Percentiles rank a stretch among this genome's conserved stretches.
phyloP scores from a whole-genome alignment of 1,140 invertebrate genomes.

The Drosophila persimilis region DNA sequence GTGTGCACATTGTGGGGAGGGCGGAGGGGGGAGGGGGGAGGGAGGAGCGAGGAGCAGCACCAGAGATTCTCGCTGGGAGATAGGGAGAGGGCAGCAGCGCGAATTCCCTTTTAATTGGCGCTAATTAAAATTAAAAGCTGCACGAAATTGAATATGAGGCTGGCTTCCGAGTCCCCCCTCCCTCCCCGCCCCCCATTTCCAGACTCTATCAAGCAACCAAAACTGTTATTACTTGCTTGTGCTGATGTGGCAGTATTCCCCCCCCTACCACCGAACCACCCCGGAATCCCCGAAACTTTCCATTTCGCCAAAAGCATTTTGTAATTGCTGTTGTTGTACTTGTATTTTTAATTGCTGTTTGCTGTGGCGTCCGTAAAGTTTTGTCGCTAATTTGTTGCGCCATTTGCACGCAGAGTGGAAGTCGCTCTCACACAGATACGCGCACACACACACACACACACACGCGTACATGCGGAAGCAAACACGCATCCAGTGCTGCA shows the following conservation, averaged over 20 bases:
- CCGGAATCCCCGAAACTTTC: slow-evolving; percentile 20
- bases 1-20: slow-evolving; percentile 53
- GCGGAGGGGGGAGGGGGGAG: neutral
- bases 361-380: slow-evolving; percentile 57
- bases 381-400: slow-evolving; percentile 74
- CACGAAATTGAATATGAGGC: slow-evolving; percentile 73
- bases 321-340: slow-evolving; percentile 48
- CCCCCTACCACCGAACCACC: too few species aligned
- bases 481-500: slow-evolving; percentile 1
- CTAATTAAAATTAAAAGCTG: slow-evolving; percentile 77
- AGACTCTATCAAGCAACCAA: slow-evolving; percentile 4
- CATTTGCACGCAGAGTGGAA: slow-evolving; percentile 51
- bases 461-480: slow-evolving; percentile 3
- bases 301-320: slow-evolving; percentile 49
- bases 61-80: neutral
- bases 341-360: slow-evolving; percentile 69
- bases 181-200: neutral
- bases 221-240: slow-evolving; percentile 34
- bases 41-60: neutral
- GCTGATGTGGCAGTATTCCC: slow-evolving; percentile 40
- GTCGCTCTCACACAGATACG: slow-evolving; percentile 18
- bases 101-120: slow-evolving; percentile 68
- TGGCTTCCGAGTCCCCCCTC: neutral
- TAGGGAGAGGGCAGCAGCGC: neutral
- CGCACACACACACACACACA: slow-evolving; percentile 12